Evolutionary conservation across 2,797 vertebrate genomes (phyloP).

Genomic region (Dipus sagitta): DNA sequence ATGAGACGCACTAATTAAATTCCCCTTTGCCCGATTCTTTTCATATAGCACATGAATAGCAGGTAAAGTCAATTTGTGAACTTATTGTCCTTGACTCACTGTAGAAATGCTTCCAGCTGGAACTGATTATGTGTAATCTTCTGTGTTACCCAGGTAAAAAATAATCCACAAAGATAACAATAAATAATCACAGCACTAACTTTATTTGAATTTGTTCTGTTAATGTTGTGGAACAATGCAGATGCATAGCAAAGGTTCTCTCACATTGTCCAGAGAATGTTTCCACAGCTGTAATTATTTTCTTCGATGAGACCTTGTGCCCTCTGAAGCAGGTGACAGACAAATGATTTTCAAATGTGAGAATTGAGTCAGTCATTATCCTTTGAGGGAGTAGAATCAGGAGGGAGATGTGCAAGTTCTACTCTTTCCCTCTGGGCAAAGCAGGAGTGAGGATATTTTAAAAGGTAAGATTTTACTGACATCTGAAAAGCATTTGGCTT

Average conservation of each 20-base stretch:
- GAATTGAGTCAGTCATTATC: conserved; percentile 46
- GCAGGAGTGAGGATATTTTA: neutral
- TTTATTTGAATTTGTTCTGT: conserved; percentile 78
- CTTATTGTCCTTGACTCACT: conserved; percentile 83
- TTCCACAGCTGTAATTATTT: conserved; percentile 53
- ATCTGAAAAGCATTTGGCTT: neutral
- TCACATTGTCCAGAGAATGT: conserved; percentile 55
- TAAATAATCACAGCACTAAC: conserved; percentile 82
- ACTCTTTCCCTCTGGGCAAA: neutral
- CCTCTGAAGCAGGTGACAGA: conserved; percentile 13
- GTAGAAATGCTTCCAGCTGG: conserved; percentile 81
- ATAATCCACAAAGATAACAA: conserved; percentile 83
- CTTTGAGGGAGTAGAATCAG: conserved; percentile 52
- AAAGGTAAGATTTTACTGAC: neutral
- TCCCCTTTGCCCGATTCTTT: conserved; percentile 74
- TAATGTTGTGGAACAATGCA: conserved; percentile 72
- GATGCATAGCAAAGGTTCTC: conserved; percentile 73
- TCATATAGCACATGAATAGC: conserved; percentile 75
- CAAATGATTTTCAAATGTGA: conserved; percentile 65
- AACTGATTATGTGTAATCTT: conserved; percentile 86
- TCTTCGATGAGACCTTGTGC: neutral
- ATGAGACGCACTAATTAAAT: conserved; percentile 76
- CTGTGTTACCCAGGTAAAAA: conserved; percentile 80
- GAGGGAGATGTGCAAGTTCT: neutral
- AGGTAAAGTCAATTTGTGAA: conserved; percentile 84